A percentile compares a stretch with the other conserved stretches of the same genome.
These are phyloP conservation scores for Mus musculus DNA, from an alignment of 2,113 vertebrate genomes.

Conservation along the genomic window GRCm39 chr11:63183501-63184000, in stretches of 20 bases:
- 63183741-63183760: neutral
- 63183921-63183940: neutral
- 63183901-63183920: neutral
- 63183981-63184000: neutral
- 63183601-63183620: neutral
- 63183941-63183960: neutral
- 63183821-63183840: neutral
- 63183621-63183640: neutral
- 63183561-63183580: neutral
- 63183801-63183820: neutral
- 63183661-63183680: neutral
- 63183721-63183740: neutral
- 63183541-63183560: neutral
- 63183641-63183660: neutral
- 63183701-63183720: neutral
- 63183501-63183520: neutral
- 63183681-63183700: neutral
- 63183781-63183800: neutral
- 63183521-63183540: neutral
- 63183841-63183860: neutral
- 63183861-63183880: neutral
- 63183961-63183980: neutral
- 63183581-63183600: neutral
- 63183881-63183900: accelerated
- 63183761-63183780: neutral